Evolutionary conservation across 2,113 vertebrate genomes (phyloP).

Genomic region (Takifugu bimaculatus): DNA sequence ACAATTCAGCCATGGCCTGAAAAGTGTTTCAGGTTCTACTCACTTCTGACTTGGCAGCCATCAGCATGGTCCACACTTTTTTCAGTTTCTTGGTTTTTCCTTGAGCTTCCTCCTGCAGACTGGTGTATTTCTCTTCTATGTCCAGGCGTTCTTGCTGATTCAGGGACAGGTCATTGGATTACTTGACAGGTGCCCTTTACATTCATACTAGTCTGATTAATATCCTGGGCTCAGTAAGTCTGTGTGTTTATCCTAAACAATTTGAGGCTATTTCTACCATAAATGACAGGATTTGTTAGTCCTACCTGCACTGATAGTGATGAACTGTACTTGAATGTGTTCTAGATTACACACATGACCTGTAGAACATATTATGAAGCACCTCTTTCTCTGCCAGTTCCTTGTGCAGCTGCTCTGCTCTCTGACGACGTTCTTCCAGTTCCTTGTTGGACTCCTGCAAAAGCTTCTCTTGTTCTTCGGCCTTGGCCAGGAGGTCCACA

Average conservation of each 20-base stretch:
- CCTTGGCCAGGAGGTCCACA: constrained; percentile 95
- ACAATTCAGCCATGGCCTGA: not conserved
- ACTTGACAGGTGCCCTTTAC: too few relatives aligned
- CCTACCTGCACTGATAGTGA: too few relatives aligned
- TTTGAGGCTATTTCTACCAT: too few relatives aligned
- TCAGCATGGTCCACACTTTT: constrained; percentile 99
- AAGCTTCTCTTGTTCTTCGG: constrained; percentile 97
- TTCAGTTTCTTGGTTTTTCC: constrained; percentile 98
- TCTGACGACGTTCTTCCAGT: constrained; percentile 87
- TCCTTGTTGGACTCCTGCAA: constrained; percentile 97
- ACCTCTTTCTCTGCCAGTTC: constrained; percentile 98
- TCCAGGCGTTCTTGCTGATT: constrained; percentile 95
- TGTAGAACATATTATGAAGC: too few relatives aligned
- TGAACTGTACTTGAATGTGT: too few relatives aligned
- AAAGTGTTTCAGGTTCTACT: not conserved
- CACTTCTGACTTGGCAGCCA: constrained; percentile 98
- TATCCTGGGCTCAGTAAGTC: too few relatives aligned
- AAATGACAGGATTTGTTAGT: too few relatives aligned
- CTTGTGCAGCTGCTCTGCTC: constrained; percentile 91
- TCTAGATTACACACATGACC: too few relatives aligned
- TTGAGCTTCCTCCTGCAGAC: constrained; percentile 95
- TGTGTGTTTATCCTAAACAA: too few relatives aligned
- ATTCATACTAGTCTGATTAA: too few relatives aligned
- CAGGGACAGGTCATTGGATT: too few relatives aligned
- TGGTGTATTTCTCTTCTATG: constrained; percentile 98